These are phyloP conservation scores for Entomyzon cyanotis DNA, from an alignment of 2,113 vertebrate species.

Conservation along the genomic window DNA sequence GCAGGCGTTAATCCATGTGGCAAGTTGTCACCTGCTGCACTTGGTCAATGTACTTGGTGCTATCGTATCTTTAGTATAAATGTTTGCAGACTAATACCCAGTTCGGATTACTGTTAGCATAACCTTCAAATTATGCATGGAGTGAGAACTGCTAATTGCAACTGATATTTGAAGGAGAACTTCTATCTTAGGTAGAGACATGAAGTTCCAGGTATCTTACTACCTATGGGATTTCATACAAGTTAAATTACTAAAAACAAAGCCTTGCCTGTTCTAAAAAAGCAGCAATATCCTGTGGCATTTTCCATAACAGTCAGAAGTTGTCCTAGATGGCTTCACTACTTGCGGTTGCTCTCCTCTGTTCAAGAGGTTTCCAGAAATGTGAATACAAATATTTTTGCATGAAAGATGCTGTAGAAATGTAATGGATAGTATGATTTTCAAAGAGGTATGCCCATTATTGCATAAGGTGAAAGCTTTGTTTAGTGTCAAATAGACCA, in stretches of 20 bases:
- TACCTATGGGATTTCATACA: neutral
- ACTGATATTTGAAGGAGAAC: neutral
- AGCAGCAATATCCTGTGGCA: neutral
- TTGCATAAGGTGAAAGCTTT: neutral
- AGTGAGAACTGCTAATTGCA: neutral
- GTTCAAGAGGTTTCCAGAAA: neutral
- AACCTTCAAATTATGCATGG: neutral
- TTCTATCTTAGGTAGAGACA: neutral
- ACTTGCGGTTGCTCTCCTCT: neutral
- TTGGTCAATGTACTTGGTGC: neutral
- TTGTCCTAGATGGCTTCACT: neutral
- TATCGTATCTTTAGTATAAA: neutral
- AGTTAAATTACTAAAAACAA: neutral
- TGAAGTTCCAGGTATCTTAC: neutral
- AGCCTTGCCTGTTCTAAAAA: neutral
- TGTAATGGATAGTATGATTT: neutral
- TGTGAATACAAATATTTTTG: neutral
- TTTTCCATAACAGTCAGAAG: neutral
- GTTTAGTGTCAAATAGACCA: neutral
- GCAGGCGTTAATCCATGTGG: neutral
- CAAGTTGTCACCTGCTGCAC: neutral
- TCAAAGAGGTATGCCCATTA: neutral
- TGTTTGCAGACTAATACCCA: slow-evolving; percentile 19
- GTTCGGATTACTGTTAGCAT: slow-evolving; percentile 35
- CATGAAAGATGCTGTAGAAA: slow-evolving; percentile 4